Percentiles rank a stretch among this genome's conserved stretches.
Conservation (phyloP, 2,797 vertebrate genomes). For the Alca torda region DNA sequence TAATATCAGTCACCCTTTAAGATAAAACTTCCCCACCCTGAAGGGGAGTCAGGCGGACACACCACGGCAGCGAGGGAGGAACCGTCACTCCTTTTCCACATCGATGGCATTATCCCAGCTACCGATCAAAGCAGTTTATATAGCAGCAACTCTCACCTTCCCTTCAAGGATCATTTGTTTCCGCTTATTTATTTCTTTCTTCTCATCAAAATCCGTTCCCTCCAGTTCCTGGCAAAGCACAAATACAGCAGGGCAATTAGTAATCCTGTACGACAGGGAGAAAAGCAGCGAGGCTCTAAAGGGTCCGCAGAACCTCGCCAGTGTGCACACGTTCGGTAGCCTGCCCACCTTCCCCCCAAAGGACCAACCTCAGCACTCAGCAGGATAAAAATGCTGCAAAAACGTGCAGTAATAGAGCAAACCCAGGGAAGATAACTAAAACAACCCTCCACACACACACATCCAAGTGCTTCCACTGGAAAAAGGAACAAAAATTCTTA, state of each 20-base stretch:
- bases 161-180: slow-evolving; percentile 96
- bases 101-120: background rate
- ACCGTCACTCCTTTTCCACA: background rate
- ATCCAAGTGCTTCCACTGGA: background rate
- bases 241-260: background rate
- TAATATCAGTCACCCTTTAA: background rate
- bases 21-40: background rate
- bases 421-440: background rate
- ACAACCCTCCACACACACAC: rapidly evolving
- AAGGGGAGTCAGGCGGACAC: background rate
- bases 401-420: rapidly evolving
- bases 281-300: background rate
- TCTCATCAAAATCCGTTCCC: slow-evolving; percentile 91
- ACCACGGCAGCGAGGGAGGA: background rate
- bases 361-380: background rate
- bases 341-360: background rate
- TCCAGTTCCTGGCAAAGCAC: slow-evolving; percentile 85
- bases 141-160: slow-evolving; percentile 77
- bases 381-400: background rate
- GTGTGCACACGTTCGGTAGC: rapidly evolving
- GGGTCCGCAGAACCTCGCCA: background rate
- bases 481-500: background rate
- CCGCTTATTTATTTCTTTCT: slow-evolving; percentile 94
- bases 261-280: rapidly evolving
- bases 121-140: rapidly evolving